These are phyloP conservation scores for Xylocampa areola DNA, from an alignment of 2,888 invertebrate species.

Conservation along the genomic window DNA sequence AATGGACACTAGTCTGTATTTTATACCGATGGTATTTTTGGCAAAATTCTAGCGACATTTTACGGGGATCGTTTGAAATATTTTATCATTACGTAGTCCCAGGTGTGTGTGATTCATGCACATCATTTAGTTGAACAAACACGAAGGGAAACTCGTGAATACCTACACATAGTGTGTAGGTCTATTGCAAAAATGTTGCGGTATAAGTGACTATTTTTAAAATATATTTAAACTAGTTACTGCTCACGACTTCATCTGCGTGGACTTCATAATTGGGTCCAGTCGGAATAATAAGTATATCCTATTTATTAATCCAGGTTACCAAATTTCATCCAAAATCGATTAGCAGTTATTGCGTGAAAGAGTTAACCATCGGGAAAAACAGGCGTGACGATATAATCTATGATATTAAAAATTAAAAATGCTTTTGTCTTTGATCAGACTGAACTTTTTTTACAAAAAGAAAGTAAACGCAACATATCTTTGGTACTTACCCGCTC, in stretches of 20 bases:
- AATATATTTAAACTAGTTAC: not conserved
- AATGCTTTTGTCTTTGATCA: no score
- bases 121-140: constrained; percentile 33
- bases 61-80: constrained; percentile 35
- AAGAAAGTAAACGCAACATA: constrained; percentile 4
- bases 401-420: no score
- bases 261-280: no score
- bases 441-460: no score
- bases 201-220: constrained; percentile 4
- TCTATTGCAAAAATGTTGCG: constrained; percentile 10
- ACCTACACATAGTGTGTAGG: not conserved
- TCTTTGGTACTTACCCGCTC: constrained; percentile 1
- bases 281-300: no score
- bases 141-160: constrained; percentile 3
- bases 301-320: no score
- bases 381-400: no score
- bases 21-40: constrained; percentile 13
- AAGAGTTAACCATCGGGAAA: no score
- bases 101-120: constrained; percentile 43
- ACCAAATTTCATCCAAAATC: no score
- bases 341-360: no score
- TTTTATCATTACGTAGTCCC: constrained; percentile 33
- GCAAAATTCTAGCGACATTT: constrained; percentile 18
- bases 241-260: not conserved
- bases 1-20: not conserved